phyloP scores from a whole-genome alignment of 2,113 vertebrate species.

The Amphilophus citrinellus region DNA sequence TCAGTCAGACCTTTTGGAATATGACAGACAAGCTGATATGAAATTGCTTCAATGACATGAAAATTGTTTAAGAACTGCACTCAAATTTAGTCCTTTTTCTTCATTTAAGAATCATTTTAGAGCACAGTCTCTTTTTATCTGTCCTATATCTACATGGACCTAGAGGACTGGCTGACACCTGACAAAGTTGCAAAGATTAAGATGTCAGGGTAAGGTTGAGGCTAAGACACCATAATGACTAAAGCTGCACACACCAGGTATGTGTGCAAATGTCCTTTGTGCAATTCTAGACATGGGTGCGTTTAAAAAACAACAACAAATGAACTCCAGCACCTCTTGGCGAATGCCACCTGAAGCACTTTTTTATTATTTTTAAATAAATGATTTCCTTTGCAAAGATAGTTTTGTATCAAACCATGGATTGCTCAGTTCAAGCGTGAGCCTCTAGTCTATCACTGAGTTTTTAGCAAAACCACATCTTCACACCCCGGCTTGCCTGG shows the following conservation, averaged over 20 bases:
- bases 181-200: conserved; percentile 73
- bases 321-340: conserved; percentile 14
- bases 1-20: background rate
- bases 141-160: conserved; percentile 48
- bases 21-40: background rate
- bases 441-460: conserved; percentile 13
- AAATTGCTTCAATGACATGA: background rate
- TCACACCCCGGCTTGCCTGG: conserved; percentile 29
- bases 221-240: conserved; percentile 64
- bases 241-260: conserved; percentile 46
- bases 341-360: background rate
- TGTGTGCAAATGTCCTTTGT: background rate
- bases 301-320: background rate
- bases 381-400: background rate
- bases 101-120: conserved; percentile 20
- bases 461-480: conserved; percentile 38
- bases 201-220: conserved; percentile 72
- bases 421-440: conserved; percentile 1
- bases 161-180: conserved; percentile 52
- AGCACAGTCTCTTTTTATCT: conserved; percentile 47
- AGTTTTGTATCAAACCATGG: background rate
- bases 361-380: background rate
- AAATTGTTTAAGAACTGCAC: background rate
- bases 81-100: background rate
- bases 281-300: background rate